Percentiles rank a stretch among this genome's conserved stretches.
These are phyloP conservation scores for Myotis brandtii DNA, from an alignment of 2,113 vertebrate species.

Conservation along the genomic window DNA sequence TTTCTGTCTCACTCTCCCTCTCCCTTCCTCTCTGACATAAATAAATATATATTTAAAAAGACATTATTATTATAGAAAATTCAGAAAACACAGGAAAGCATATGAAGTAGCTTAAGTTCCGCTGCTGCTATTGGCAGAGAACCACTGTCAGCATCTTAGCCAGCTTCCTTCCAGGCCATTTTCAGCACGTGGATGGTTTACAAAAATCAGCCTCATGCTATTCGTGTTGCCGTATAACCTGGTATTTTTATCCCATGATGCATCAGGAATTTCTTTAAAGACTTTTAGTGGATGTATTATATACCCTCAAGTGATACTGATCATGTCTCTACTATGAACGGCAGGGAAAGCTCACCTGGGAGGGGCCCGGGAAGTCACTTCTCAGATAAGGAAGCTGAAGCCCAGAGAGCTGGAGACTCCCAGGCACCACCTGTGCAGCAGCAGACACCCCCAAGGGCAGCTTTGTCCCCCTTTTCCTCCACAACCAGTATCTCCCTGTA, in stretches of 20 bases:
- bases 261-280: neutral
- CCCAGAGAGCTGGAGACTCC: too few relatives aligned
- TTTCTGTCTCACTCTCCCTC: too few relatives aligned
- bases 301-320: neutral
- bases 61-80: neutral
- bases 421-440: neutral
- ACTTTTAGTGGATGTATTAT: neutral
- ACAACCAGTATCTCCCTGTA: neutral
- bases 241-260: neutral
- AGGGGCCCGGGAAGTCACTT: accelerated
- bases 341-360: neutral
- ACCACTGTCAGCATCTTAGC: neutral
- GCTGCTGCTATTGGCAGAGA: neutral
- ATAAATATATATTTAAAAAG: too few relatives aligned
- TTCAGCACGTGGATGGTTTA: neutral
- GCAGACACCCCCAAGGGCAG: neutral
- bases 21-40: too few relatives aligned
- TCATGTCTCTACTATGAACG: neutral
- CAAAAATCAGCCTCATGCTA: neutral
- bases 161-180: neutral
- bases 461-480: too few relatives aligned
- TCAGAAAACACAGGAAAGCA: neutral
- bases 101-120: neutral
- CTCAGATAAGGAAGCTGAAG: neutral
- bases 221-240: neutral